Evolutionary conservation across 2,797 vertebrate genomes (phyloP), one percentile per base, ranked within the genome.

Genomic region (Choloepus didactylus): DNA sequence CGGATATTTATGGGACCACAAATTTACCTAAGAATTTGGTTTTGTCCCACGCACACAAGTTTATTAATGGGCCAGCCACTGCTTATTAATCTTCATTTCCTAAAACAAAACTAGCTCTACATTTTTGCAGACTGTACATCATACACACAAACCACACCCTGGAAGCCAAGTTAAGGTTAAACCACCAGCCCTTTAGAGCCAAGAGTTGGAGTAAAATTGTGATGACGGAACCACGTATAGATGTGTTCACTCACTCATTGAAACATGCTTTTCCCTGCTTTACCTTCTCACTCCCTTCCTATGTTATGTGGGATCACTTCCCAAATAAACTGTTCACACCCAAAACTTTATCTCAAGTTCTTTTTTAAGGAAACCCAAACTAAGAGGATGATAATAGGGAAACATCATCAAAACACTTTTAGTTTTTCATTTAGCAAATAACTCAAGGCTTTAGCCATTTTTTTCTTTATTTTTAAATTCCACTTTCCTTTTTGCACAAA

Each of bases 51-150:
- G 80, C 11, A 92, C 75, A 54, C 89, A 92, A 95, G 44, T 56
- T 83, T 92, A 97, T 97, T 95, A 95, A 94, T 80, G 90, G 83
- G 60, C 79, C 90, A 96, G 54, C 49, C 93, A 93, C 73, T 93
- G 60, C 72, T 93, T 96, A 96, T 95, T 96, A 97, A 96, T 92
- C 94, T 97, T 96, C 67, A 93, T 93, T 97, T 96, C 69, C 79
- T 95, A 67, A 95, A 81, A 87, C 80, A 96, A 94, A 89, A 90
- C 49, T 73, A 82, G 80, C 18, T 29, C 73, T 84, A 29, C 56
- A 29, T 95, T 96, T 85, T 76, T 75, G 56, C 46, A 90, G 44
- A 82, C 44, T 62, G 23, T 87, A 90, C n/a, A 94, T 93, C 38
- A 90, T 27, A 91, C 6, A 46, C 27, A 91, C 59, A 92, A 54